phyloP scores from a whole-genome alignment of 1,140 invertebrate species.

The Scaptomyza graminum region DNA sequence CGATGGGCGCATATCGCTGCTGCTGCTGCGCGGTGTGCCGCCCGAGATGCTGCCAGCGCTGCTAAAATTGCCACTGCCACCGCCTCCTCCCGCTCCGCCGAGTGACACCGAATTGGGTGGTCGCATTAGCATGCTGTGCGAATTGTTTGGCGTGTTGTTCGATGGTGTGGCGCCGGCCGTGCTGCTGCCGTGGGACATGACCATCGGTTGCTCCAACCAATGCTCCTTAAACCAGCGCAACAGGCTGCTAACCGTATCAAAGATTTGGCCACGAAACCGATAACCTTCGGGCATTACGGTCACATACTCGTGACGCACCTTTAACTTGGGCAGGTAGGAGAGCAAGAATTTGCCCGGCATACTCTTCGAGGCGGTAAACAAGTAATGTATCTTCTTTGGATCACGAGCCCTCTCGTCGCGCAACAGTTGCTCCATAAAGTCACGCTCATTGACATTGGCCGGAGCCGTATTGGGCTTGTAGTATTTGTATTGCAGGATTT shows the following conservation, averaged over 20 bases:
- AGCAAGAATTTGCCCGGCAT: slow-evolving; percentile 98
- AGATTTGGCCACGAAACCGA: slow-evolving; percentile 94
- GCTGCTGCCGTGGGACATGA: slow-evolving; percentile 85
- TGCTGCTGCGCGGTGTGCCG: slow-evolving; percentile 65
- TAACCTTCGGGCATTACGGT: slow-evolving; percentile 96
- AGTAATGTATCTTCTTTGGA: slow-evolving; percentile 95
- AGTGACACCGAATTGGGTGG: slow-evolving; percentile 33
- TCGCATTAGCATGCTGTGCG: slow-evolving; percentile 51
- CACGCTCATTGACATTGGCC: slow-evolving; percentile 85
- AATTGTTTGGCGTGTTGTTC: slow-evolving; percentile 84
- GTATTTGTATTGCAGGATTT: slow-evolving; percentile 96
- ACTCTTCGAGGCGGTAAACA: slow-evolving; percentile 93
- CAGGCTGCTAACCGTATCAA: slow-evolving; percentile 92
- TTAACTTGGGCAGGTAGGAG: slow-evolving; percentile 94
- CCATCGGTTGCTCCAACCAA: slow-evolving; percentile 95
- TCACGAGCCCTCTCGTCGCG: slow-evolving; percentile 94
- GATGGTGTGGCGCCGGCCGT: slow-evolving; percentile 87
- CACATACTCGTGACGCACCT: slow-evolving; percentile 95
- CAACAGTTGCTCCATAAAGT: slow-evolving; percentile 94
- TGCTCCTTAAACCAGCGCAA: slow-evolving; percentile 99
- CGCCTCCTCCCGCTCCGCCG: background rate
- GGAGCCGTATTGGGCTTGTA: slow-evolving; percentile 90
- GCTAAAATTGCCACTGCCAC: slow-evolving; percentile 31
- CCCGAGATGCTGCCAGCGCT: slow-evolving; percentile 44
- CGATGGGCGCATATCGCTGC: slow-evolving; percentile 46